Conservation (phyloP, 2,797 vertebrate species). For the Crax fasciolata region DNA sequence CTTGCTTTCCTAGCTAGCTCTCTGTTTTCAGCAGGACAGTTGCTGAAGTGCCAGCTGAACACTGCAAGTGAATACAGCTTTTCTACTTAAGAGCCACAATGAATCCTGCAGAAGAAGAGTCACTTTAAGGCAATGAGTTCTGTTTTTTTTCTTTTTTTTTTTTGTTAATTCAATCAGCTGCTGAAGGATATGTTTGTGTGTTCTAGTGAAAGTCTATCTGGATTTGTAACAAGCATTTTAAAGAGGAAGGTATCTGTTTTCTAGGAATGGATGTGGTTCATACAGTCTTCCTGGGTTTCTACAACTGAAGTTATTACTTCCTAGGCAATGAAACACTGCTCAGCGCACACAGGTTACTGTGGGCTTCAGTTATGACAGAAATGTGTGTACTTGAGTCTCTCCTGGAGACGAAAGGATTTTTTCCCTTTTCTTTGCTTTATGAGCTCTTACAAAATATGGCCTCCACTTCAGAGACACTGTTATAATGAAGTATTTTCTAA, state of each 20-base stretch:
- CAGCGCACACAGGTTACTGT: conserved; percentile 48
- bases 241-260: conserved; percentile 42
- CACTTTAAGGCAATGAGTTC: background rate
- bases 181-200: background rate
- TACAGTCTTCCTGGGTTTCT: conserved; percentile 28
- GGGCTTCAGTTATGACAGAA: conserved; percentile 69
- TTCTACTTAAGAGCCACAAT: background rate
- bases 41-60: background rate
- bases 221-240: conserved; percentile 10
- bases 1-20: background rate
- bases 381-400: conserved; percentile 65
- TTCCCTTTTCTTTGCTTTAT: conserved; percentile 28
- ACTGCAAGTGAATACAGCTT: background rate
- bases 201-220: background rate
- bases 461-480: conserved; percentile 56
- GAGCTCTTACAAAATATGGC: conserved; percentile 55
- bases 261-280: conserved; percentile 26
- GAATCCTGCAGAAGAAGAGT: background rate
- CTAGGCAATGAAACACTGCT: conserved; percentile 27
- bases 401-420: conserved; percentile 32
- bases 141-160: background rate
- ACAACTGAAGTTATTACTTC: conserved; percentile 54
- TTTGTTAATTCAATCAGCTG: background rate
- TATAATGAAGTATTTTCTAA: conserved; percentile 76
- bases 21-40: background rate